Percentiles rank a stretch among this genome's conserved stretches.
Conservation (phyloP, 2,888 invertebrate genomes). For the Orthosia cruda region DNA sequence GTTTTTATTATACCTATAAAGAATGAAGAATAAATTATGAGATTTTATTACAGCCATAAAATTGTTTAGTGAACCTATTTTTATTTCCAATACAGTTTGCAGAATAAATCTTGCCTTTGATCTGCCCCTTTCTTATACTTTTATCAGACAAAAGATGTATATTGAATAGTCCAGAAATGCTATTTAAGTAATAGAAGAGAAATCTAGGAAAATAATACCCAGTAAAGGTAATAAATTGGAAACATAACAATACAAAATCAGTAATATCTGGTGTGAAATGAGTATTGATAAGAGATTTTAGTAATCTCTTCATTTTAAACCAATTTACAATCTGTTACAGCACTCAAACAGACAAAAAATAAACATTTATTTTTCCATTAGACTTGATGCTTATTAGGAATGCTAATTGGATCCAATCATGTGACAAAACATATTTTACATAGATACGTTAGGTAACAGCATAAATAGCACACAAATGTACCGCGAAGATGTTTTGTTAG, state of each 20-base stretch:
- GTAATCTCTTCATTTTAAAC: slow-evolving; percentile 3
- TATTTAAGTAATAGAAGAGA: neutral
- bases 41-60: neutral
- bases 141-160: neutral
- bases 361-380: slow-evolving; percentile 28
- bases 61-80: neutral
- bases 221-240: too few relatives aligned
- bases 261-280: neutral
- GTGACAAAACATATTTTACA: slow-evolving; percentile 40
- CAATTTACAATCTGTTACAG: slow-evolving; percentile 2
- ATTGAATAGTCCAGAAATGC: neutral
- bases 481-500: slow-evolving; percentile 83
- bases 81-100: neutral
- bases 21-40: neutral
- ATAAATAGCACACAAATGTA: slow-evolving; percentile 68
- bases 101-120: neutral
- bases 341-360: slow-evolving; percentile 10
- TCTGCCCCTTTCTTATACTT: slow-evolving; percentile 1
- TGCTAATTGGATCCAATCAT: slow-evolving; percentile 38
- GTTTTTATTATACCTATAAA: neutral
- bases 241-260: neutral
- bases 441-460: slow-evolving; percentile 56
- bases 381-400: neutral
- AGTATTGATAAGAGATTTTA: neutral
- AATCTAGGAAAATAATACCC: neutral